These are phyloP conservation scores for Anhinga rufa DNA, from an alignment of 2,113 vertebrate genomes.

Conservation along the genomic window DNA sequence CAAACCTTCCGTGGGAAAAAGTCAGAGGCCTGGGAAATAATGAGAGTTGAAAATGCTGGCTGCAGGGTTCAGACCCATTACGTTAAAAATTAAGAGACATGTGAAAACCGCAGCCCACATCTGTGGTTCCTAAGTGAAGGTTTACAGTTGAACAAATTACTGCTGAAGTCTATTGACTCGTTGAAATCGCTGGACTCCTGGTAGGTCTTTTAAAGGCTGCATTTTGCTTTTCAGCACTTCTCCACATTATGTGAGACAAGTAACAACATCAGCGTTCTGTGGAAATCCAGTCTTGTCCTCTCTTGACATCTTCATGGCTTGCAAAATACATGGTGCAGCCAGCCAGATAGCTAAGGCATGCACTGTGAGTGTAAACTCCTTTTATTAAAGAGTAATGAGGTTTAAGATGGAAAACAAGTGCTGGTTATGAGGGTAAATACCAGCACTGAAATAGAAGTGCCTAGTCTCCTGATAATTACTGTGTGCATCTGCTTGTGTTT, in stretches of 20 bases:
- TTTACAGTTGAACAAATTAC: neutral
- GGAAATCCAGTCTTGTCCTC: neutral
- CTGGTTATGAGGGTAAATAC: neutral
- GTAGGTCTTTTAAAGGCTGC: neutral
- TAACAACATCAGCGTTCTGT: rapidly evolving
- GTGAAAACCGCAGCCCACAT: neutral
- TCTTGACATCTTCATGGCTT: neutral
- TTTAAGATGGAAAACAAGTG: neutral
- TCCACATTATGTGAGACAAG: neutral
- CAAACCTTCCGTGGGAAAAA: neutral
- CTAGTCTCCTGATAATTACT: neutral
- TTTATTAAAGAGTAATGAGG: neutral
- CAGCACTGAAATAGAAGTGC: neutral
- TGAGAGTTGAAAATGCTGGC: neutral
- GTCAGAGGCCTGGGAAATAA: neutral
- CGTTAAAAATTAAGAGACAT: neutral
- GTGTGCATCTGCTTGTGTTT: neutral
- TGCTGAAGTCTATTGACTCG: neutral
- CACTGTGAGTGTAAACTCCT: neutral
- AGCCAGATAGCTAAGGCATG: neutral
- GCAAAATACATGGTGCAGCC: rapidly evolving
- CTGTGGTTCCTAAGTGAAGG: neutral
- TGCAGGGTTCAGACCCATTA: neutral
- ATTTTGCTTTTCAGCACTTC: neutral
- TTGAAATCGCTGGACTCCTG: rapidly evolving